Percentiles rank a stretch among this genome's conserved stretches.
These are phyloP conservation scores for Neoaliturus tenellus DNA, from an alignment of 2,888 invertebrate genomes.

Conservation along the genomic window DNA sequence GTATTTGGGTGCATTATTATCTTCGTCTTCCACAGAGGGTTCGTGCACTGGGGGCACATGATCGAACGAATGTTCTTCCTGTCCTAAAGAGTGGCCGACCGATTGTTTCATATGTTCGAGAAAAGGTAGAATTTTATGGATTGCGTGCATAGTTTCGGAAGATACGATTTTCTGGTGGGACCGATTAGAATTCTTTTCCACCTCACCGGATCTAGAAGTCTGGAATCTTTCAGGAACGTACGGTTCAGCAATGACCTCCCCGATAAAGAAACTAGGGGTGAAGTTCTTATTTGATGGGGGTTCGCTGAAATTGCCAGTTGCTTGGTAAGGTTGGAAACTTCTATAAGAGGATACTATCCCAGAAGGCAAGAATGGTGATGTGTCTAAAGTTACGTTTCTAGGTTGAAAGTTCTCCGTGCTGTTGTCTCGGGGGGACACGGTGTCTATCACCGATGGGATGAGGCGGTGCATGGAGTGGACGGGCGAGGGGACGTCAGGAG, in stretches of 20 bases:
- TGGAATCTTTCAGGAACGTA: conserved; percentile 33
- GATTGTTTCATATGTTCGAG: conserved; percentile 21
- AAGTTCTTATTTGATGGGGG: background rate
- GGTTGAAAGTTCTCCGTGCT: background rate
- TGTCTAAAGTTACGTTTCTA: conserved; percentile 11
- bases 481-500: background rate
- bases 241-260: conserved; percentile 41
- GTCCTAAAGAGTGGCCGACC: background rate
- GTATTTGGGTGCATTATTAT: background rate
- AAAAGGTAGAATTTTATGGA: conserved; percentile 12
- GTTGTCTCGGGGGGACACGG: background rate
- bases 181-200: background rate
- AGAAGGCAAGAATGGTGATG: conserved; percentile 23
- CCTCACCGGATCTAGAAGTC: background rate
- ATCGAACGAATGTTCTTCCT: background rate
- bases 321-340: background rate
- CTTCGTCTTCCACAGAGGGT: conserved; percentile 29
- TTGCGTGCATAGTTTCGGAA: background rate
- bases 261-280: conserved; percentile 45
- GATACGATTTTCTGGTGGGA: background rate
- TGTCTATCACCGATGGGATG: conserved; percentile 46
- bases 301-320: background rate
- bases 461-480: conserved; percentile 49
- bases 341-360: background rate
- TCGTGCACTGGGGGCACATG: conserved; percentile 37